A percentile compares a stretch with the other conserved stretches of the same genome.
phyloP scores from a whole-genome alignment of 2,888 invertebrate genomes.

The Oscheius onirici region DNA sequence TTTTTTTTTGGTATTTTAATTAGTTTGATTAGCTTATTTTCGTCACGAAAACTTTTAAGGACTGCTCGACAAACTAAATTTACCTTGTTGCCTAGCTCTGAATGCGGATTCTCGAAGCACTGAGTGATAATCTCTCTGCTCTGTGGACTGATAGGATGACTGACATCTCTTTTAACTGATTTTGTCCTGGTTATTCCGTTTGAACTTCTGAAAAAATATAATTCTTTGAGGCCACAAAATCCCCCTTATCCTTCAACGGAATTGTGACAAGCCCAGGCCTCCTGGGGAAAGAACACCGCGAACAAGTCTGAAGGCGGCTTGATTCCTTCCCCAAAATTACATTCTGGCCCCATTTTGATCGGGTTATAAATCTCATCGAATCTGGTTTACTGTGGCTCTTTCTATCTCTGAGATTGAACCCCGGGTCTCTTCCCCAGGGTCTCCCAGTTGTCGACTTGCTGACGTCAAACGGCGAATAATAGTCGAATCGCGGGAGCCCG shows the following conservation, averaged over 20 bases:
- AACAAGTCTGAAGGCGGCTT: too few relatives aligned
- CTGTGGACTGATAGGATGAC: constrained; percentile 51
- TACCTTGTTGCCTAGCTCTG: constrained; percentile 65
- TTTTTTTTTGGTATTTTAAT: background rate
- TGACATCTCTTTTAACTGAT: constrained; percentile 49
- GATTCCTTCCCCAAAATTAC: too few relatives aligned
- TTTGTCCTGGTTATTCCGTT: constrained; percentile 42
- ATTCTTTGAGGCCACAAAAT: too few relatives aligned
- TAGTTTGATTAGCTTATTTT: background rate
- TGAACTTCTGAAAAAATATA: constrained; percentile 25
- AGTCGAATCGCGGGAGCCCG: constrained; percentile 19
- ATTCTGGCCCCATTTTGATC: too few relatives aligned
- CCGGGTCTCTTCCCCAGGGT: background rate
- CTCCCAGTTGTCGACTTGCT: constrained; percentile 28
- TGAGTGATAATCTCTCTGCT: constrained; percentile 62
- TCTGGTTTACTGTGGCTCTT: constrained; percentile 1
- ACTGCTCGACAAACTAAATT: background rate
- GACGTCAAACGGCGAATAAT: constrained; percentile 32
- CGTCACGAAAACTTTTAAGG: background rate
- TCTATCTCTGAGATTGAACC: background rate
- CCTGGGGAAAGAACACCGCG: too few relatives aligned
- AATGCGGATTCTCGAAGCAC: constrained; percentile 69
- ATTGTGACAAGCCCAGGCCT: too few relatives aligned
- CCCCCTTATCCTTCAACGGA: too few relatives aligned
- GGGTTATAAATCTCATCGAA: background rate